Conservation (phyloP, 2,888 invertebrate genomes). For the Rhorus exstirpatorius region DNA sequence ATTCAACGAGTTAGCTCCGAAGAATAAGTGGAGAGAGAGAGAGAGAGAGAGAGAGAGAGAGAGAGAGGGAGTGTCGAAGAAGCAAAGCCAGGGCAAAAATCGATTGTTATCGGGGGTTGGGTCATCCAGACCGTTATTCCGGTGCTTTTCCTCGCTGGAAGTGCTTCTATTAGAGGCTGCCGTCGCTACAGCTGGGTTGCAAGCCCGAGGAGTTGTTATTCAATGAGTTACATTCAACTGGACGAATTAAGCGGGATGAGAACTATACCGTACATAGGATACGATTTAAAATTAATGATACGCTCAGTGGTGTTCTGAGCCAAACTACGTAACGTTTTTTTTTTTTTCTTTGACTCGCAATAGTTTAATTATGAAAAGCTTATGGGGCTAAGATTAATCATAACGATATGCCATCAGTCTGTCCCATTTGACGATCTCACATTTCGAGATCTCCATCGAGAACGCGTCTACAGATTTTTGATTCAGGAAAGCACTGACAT, state of each 20-base stretch:
- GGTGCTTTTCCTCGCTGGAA: slow-evolving; percentile 52
- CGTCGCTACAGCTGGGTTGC: slow-evolving; percentile 37
- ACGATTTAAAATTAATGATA: background rate
- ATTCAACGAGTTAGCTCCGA: slow-evolving; percentile 69
- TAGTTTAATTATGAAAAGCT: no score
- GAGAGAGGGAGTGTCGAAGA: slow-evolving; percentile 24
- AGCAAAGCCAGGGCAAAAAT: slow-evolving; percentile 60
- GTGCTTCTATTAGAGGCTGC: slow-evolving; percentile 25
- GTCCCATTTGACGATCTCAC: no score
- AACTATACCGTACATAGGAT: background rate
- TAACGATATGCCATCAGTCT: no score
- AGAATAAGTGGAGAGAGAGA: slow-evolving; percentile 29
- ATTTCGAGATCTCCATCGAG: no score
- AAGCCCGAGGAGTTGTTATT: slow-evolving; percentile 64
- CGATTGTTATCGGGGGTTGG: slow-evolving; percentile 66
- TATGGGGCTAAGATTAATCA: no score
- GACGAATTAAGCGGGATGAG: slow-evolving; percentile 53
- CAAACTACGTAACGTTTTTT: background rate
- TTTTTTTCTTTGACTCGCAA: background rate
- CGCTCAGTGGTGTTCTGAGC: background rate
- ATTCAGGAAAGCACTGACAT: no score
- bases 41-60: background rate
- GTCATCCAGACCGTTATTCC: slow-evolving; percentile 56
- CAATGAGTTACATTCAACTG: slow-evolving; percentile 67
- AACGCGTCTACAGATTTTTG: no score